A percentile compares a stretch with the other conserved stretches of the same genome.
These are phyloP conservation scores for Cossypha caffra DNA, from an alignment of 2,797 vertebrate species.

Conservation along the genomic window DNA sequence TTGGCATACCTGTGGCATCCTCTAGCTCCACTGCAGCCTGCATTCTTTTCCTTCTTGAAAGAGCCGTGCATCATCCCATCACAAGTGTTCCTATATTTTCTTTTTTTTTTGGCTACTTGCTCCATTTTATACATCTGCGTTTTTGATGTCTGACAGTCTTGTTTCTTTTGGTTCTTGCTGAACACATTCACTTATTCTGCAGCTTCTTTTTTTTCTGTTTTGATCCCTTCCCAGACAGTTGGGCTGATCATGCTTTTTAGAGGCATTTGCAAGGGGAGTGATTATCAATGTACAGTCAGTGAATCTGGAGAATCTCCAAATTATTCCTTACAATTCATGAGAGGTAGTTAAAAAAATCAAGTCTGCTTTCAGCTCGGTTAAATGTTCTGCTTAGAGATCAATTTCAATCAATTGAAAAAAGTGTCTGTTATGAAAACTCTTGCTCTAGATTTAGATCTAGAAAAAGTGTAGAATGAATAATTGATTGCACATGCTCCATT, in stretches of 20 bases:
- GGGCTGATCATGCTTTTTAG: background rate
- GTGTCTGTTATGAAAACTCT: background rate
- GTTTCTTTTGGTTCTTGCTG: background rate
- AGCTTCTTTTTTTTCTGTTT: background rate
- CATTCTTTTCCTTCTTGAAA: background rate
- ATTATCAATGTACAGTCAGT: background rate
- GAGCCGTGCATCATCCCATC: background rate
- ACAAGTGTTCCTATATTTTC: background rate
- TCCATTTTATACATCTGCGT: background rate
- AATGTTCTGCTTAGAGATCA: background rate
- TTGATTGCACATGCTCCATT: background rate
- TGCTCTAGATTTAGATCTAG: background rate
- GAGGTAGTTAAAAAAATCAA: background rate
- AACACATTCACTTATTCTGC: background rate
- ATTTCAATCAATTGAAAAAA: background rate
- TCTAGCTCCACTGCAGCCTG: accelerated
- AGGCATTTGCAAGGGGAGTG: background rate
- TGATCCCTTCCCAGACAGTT: background rate
- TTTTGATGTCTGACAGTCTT: background rate
- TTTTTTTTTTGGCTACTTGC: background rate
- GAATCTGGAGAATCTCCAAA: background rate
- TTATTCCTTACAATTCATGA: background rate
- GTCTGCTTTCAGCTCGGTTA: background rate
- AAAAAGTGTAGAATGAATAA: background rate
- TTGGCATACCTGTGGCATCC: background rate